A percentile compares a stretch with the other conserved stretches of the same genome.
phyloP scores from a whole-genome alignment of 2,113 vertebrate genomes.

The Haemorhous mexicanus region DNA sequence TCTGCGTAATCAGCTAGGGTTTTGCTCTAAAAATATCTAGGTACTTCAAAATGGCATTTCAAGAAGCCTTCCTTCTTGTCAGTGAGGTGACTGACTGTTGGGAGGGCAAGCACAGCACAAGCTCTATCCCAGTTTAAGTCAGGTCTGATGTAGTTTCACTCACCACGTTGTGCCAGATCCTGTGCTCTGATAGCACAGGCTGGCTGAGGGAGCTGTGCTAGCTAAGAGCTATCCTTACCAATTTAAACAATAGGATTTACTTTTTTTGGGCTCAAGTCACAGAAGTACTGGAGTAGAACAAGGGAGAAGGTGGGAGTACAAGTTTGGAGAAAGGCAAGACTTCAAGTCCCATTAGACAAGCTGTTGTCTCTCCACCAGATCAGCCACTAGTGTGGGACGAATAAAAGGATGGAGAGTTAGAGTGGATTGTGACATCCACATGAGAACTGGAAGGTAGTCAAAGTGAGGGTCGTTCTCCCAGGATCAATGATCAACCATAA shows the following conservation, averaged over 20 bases:
- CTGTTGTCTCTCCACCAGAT: neutral
- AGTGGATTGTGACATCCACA: neutral
- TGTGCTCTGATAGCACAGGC: neutral
- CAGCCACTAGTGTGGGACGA: neutral
- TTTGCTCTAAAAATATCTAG: neutral
- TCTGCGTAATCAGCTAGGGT: neutral
- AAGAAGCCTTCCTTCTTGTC: neutral
- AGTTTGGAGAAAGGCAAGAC: neutral
- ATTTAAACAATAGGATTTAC: neutral
- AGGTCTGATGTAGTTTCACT: fast-evolving
- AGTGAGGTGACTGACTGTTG: neutral
- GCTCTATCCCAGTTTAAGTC: neutral
- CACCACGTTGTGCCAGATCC: neutral
- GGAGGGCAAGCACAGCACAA: neutral
- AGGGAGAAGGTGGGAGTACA: neutral
- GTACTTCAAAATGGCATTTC: neutral
- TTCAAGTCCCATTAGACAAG: neutral
- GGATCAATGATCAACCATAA: neutral
- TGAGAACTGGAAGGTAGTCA: neutral
- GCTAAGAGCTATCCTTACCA: neutral
- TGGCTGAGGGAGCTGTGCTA: neutral
- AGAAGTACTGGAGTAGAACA: neutral
- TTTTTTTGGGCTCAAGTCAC: neutral
- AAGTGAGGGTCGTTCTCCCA: neutral
- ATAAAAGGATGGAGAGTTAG: neutral